A percentile compares a stretch with the other conserved stretches of the same genome.
Conservation (phyloP, 2,797 vertebrate species). For the Enteromius paludinosus region DNA sequence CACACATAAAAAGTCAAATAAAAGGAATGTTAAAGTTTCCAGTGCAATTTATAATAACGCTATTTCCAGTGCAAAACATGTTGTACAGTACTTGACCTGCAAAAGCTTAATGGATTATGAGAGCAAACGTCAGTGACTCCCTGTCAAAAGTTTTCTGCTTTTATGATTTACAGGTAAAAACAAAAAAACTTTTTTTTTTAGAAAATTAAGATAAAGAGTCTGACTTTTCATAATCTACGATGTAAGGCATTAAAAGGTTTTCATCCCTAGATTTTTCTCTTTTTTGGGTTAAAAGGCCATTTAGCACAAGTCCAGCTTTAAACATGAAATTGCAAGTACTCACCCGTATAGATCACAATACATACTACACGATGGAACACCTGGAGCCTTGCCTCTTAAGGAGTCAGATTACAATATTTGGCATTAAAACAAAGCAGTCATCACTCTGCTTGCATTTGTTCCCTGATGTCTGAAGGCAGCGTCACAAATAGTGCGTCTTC, state of each 20-base stretch:
- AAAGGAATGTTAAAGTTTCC: slow-evolving; percentile 54
- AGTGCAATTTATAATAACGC: slow-evolving; percentile 50
- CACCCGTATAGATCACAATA: slow-evolving; percentile 57
- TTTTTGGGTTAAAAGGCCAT: slow-evolving; percentile 27
- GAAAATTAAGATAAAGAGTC: slow-evolving; percentile 9
- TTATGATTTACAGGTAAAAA: neutral
- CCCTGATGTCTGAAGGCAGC: slow-evolving; percentile 93
- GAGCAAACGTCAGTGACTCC: slow-evolving; percentile 18
- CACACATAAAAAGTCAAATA: neutral
- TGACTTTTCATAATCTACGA: neutral
- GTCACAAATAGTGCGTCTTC: slow-evolving; percentile 96
- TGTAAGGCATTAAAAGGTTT: slow-evolving; percentile 35
- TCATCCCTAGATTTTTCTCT: neutral
- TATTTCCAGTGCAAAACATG: slow-evolving; percentile 40
- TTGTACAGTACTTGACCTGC: slow-evolving; percentile 25
- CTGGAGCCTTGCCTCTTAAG: slow-evolving; percentile 28
- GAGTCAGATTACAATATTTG: slow-evolving; percentile 71
- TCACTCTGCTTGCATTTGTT: slow-evolving; percentile 95
- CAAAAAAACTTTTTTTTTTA: neutral
- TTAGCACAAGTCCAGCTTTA: slow-evolving; percentile 18
- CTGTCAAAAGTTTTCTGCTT: slow-evolving; percentile 1
- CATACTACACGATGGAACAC: slow-evolving; percentile 52
- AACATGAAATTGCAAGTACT: slow-evolving; percentile 56
- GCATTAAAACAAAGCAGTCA: slow-evolving; percentile 76
- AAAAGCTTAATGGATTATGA: slow-evolving; percentile 36